Evolutionary conservation across 2,797 vertebrate species (phyloP), one percentile per base, ranked within the genome.

Genomic region (Clarias laeviceps): DNA sequence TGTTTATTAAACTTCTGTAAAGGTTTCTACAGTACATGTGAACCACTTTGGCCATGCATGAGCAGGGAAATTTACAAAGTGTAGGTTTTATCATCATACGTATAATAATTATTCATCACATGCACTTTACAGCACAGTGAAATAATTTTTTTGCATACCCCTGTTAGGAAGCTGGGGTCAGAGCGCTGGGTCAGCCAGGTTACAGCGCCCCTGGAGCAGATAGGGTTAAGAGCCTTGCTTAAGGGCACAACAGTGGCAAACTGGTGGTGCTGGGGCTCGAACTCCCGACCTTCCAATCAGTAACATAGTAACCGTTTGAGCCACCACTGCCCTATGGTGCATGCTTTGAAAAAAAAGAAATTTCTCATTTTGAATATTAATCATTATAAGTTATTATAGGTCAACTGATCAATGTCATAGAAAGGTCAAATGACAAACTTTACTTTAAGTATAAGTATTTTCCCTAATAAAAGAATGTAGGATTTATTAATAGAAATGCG

Each of bases 391-490:
- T 27, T 7, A 40, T 29, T 50, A 50, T 50, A 50, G 12, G 45
- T 14, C 45, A 50, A 32, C 54, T 74, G 15, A 54, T 32, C 15
- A 20, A 32, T 76, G 32, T 29, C 73, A 56, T 74, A 50, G n/a
- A 15, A 76, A 56, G 50, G 72, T 29, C 62, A 65, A 81, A 66
- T 57, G 24, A 2, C 22, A 40, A 29, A 78, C 18, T 40, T 17
- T 37, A 78, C 61, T 62, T 62, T 5, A 40, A n/a, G 29, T 32
- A 32, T 32, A 57, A 69, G 57, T 62, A 34, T 78, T 77, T 69
- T 86, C 62, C 81, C 27, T 17, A 17, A 22, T 20, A 17, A 62
- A 76, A 78, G 37, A 64, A 27, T 62, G 70, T 34, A n/a, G 56
- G 54, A 62, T 22, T 22, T 69, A 15, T 37, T 62, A 70, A 59